Conservation (phyloP, 2,797 vertebrate genomes). For the Sebastolobus alascanus region DNA sequence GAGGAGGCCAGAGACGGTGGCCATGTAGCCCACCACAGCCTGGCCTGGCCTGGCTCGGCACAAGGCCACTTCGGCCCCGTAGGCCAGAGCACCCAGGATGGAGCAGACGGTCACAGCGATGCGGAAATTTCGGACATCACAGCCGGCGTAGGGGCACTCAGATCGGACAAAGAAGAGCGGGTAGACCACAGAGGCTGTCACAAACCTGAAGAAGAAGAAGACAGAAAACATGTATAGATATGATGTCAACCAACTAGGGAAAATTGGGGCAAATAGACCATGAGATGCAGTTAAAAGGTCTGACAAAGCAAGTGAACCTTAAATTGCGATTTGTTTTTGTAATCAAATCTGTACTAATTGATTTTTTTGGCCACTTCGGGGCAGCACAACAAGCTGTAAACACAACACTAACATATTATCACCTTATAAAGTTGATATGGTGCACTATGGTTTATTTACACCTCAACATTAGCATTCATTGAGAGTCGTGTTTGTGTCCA, state of each 20-base stretch:
- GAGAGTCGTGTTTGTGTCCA: neutral
- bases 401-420: neutral
- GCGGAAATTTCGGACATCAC: slow-evolving; percentile 88
- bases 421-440: neutral
- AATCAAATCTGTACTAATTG: neutral
- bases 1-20: slow-evolving; percentile 91
- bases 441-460: neutral
- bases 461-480: neutral
- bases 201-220: slow-evolving; percentile 65
- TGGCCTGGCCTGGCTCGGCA: slow-evolving; percentile 90
- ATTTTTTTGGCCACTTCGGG: neutral
- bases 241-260: neutral
- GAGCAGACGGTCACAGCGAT: slow-evolving; percentile 91
- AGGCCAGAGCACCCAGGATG: slow-evolving; percentile 85
- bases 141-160: slow-evolving; percentile 88
- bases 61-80: slow-evolving; percentile 87
- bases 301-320: neutral
- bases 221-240: neutral
- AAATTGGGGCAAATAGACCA: neutral
- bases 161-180: slow-evolving; percentile 89
- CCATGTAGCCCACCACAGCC: slow-evolving; percentile 91
- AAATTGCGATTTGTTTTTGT: neutral
- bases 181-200: slow-evolving; percentile 91
- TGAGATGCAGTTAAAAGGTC: neutral
- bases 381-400: neutral